Base-by-base conservation (phyloP, 1,140 invertebrate genomes). In the Trissolcus basalis region DNA sequence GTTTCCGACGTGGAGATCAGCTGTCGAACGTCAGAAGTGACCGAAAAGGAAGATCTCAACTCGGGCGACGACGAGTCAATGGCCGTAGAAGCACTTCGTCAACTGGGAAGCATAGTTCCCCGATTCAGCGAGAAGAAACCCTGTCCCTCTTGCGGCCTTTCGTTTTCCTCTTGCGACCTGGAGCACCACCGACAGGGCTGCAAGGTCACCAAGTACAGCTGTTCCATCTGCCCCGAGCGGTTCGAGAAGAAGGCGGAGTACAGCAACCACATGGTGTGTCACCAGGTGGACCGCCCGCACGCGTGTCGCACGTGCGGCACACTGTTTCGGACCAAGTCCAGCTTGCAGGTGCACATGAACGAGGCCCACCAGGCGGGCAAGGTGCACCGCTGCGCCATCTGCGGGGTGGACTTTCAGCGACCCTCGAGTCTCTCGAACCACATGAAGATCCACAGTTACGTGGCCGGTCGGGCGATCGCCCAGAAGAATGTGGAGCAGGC, bases 391-490 rank as follows among this genome's bases (percentile, higher is more conserved):
- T 90, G 89, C 53, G 79, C 75, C 0, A 83, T 89, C 32, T 90
- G 89, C 45, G 84, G 83, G 7, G 86, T 81, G 43, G 87, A 87
- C 64, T 90, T 87, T 81, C 89, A 87, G 69, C 82, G 84, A 76
- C 89, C 84, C 61, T 91, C 88, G 36, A 89, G 85, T 85, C 83
- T 89, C 41, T 89, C 87, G 7, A 90, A 90, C 75, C 89, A 90
- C 67, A 86, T 87, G 86, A 89, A 89, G 73, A 88, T 89, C 51
- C 89, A 90, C 51, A 85, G 82, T 2, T 89, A 89, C 45, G 81
- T 86, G 1, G 86, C 89, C 6, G 89, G 89, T 11, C 78, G 88
- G 47, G 88, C 85, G 0, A 69, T 89, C 3, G 59, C 82, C 16
- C 82, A 84, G n/a, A 53, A 81, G 14, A 58, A 51, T 5, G 80